Conservation (phyloP, 2,113 vertebrate species). For the Aptenodytes patagonicus region DNA sequence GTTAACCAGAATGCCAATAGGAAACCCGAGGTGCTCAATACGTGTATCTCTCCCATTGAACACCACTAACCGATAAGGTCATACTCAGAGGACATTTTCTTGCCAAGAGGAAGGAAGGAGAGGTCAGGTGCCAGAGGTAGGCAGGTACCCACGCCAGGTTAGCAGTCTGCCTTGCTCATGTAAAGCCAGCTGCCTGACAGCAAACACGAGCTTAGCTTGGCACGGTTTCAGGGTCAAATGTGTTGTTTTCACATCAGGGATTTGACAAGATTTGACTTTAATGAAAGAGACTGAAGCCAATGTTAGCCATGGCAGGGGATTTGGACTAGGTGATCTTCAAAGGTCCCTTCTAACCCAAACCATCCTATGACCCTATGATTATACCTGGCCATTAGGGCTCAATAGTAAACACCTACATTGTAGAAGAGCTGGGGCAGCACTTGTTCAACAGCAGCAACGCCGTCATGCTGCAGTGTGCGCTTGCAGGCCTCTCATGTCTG, state of each 20-base stretch:
- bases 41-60: background rate
- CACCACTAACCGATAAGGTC: background rate
- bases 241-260: background rate
- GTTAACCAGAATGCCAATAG: background rate
- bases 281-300: background rate
- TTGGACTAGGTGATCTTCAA: background rate
- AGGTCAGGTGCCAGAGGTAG: background rate
- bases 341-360: background rate
- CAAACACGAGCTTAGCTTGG: background rate
- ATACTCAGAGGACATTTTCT: accelerated
- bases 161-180: background rate
- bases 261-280: background rate
- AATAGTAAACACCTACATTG: background rate
- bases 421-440: background rate
- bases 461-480: background rate
- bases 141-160: background rate
- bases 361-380: background rate
- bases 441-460: background rate
- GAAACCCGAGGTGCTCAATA: background rate
- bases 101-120: background rate
- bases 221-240: background rate
- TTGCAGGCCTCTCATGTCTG: background rate
- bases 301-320: background rate
- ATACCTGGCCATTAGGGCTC: background rate
- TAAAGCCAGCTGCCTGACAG: background rate